A percentile compares a stretch with the other conserved stretches of the same genome.
phyloP scores from a whole-genome alignment of 2,113 vertebrate species.

The Pipa parva region DNA sequence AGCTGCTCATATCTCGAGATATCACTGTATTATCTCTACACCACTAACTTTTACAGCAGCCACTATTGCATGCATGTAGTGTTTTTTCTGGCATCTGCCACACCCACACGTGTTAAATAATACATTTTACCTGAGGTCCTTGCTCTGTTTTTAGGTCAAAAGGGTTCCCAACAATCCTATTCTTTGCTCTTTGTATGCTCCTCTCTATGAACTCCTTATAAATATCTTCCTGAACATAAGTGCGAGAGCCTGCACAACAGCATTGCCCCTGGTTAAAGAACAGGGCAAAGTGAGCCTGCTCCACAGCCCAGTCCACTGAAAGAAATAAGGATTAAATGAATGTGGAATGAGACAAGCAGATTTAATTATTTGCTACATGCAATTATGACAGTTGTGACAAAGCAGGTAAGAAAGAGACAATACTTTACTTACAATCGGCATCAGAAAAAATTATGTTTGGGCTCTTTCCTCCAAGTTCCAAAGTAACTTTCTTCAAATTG shows the following conservation, averaged over 20 bases:
- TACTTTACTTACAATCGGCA: constrained; percentile 63
- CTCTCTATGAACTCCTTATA: constrained; percentile 87
- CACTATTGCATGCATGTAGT: too few relatives aligned
- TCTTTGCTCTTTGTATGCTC: constrained; percentile 77
- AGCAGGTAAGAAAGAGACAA: too few relatives aligned
- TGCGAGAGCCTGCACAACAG: constrained; percentile 88
- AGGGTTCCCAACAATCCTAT: constrained; percentile 85
- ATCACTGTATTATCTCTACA: too few relatives aligned
- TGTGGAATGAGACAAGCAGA: too few relatives aligned
- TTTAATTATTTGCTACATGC: too few relatives aligned
- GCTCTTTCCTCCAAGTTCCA: constrained; percentile 95
- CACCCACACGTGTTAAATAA: too few relatives aligned
- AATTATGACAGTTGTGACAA: too few relatives aligned
- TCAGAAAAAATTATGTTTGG: constrained; percentile 94
- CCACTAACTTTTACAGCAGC: too few relatives aligned
- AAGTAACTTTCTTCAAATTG: constrained; percentile 90
- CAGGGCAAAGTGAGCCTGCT: constrained; percentile 87
- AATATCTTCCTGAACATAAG: constrained; percentile 84
- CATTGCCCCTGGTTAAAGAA: constrained; percentile 99
- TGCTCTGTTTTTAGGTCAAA: constrained; percentile 88
- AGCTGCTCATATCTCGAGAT: too few relatives aligned
- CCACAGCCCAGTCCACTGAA: constrained; percentile 88
- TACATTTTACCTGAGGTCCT: constrained; percentile 82
- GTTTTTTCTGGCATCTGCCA: too few relatives aligned
- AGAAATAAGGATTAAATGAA: too few relatives aligned